phyloP scores from a whole-genome alignment of 2,888 invertebrate species.

The Koerneria pararmatus region DNA sequence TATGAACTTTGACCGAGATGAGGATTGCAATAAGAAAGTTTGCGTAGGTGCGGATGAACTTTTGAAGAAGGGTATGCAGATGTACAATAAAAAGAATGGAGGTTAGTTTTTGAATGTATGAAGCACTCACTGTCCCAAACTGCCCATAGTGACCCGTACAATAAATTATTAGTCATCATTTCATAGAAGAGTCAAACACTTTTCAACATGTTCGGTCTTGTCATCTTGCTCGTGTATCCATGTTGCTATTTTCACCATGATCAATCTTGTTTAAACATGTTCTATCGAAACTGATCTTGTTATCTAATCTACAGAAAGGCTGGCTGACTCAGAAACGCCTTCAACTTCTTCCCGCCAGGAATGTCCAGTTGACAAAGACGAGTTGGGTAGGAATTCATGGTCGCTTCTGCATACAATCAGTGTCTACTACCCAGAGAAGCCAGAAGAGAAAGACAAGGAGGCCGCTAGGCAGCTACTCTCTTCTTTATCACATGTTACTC shows the following conservation, averaged over 20 bases:
- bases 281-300: too few species aligned
- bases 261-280: too few species aligned
- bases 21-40: constrained; percentile 20
- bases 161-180: too few species aligned
- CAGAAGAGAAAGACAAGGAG: constrained; percentile 68
- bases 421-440: constrained; percentile 83
- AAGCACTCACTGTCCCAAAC: too few species aligned
- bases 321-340: too few species aligned
- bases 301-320: too few species aligned
- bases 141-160: too few species aligned
- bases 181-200: too few species aligned
- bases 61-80: constrained; percentile 21
- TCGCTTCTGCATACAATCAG: constrained; percentile 91
- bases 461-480: constrained; percentile 79
- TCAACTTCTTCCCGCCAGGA: constrained; percentile 46
- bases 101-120: neutral
- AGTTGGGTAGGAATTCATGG: constrained; percentile 71
- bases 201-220: too few species aligned
- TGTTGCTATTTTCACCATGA: too few species aligned
- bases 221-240: too few species aligned
- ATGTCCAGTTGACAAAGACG: constrained; percentile 66
- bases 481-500: constrained; percentile 69
- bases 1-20: too few species aligned
- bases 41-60: constrained; percentile 22
- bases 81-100: constrained; percentile 14